phyloP scores from a whole-genome alignment of 2,797 vertebrate genomes.

The Enteromius trimaculatus region DNA sequence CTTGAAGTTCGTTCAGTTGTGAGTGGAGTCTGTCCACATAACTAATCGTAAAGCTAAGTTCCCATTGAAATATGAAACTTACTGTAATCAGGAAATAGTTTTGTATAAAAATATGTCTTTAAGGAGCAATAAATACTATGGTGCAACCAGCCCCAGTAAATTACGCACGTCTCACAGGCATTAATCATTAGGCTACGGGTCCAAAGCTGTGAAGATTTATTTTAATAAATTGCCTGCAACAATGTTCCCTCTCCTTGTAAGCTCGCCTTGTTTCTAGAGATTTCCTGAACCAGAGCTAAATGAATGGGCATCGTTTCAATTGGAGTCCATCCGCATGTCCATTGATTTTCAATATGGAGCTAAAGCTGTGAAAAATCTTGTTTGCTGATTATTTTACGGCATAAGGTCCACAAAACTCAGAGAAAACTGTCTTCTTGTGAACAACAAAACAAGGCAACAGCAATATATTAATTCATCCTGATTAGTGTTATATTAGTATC shows the following conservation, averaged over 20 bases:
- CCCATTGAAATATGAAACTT: not conserved
- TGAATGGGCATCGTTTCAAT: not conserved
- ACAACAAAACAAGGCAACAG: not conserved
- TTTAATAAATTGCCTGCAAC: slow-evolving; percentile 77
- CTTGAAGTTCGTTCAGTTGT: not conserved
- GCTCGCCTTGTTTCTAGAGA: not conserved
- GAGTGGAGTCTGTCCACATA: not conserved
- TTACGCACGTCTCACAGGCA: not conserved
- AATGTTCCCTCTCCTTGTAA: no score
- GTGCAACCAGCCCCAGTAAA: not conserved
- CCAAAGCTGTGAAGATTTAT: slow-evolving; percentile 55
- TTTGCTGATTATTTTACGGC: not conserved
- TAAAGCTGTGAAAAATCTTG: slow-evolving; percentile 16
- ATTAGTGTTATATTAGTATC: not conserved
- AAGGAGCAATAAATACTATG: not conserved
- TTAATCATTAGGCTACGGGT: not conserved
- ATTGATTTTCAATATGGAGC: slow-evolving; percentile 17
- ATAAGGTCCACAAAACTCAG: not conserved
- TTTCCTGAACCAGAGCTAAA: not conserved
- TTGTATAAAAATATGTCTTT: not conserved
- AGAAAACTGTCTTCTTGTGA: not conserved
- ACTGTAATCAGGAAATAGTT: not conserved
- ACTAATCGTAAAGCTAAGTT: not conserved
- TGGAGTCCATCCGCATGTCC: slow-evolving; percentile 2
- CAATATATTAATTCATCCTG: not conserved